Percentiles rank a stretch among this genome's conserved stretches.
These are phyloP conservation scores for Gulo gulo DNA, from an alignment of 2,113 vertebrate genomes.

Conservation along the genomic window DNA sequence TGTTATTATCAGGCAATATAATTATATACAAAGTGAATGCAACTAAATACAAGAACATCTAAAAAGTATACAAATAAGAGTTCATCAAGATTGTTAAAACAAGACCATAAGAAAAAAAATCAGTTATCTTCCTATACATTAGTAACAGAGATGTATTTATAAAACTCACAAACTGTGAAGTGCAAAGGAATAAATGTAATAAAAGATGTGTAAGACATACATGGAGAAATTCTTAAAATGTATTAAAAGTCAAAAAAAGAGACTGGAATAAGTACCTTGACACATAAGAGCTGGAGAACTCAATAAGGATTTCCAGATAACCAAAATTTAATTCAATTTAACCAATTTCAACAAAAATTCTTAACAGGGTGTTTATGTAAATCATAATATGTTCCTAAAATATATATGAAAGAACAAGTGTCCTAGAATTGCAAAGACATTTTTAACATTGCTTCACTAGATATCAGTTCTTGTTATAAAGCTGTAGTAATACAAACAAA, in stretches of 20 bases:
- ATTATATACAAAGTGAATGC: neutral
- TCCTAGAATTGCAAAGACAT: neutral
- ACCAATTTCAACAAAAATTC: neutral
- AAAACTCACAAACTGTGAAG: neutral
- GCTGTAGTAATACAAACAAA: neutral
- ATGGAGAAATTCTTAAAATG: neutral
- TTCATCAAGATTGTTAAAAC: neutral
- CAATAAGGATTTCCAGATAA: neutral
- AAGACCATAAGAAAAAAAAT: neutral
- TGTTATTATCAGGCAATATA: neutral
- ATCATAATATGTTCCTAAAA: neutral
- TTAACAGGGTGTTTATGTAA: neutral
- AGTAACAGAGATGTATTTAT: neutral
- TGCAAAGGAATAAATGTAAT: neutral
- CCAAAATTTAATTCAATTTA: neutral
- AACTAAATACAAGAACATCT: neutral
- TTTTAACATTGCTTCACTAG: neutral
- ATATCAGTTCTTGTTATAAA: neutral
- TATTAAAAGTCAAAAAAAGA: neutral
- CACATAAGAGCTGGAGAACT: neutral
- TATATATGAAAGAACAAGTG: neutral
- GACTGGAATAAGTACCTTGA: neutral
- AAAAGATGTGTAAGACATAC: neutral
- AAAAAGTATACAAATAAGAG: neutral
- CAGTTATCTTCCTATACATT: neutral